Percentiles rank a stretch among this genome's conserved stretches.
phyloP scores from a whole-genome alignment of 1,140 invertebrate species.

The Pantala flavescens region DNA sequence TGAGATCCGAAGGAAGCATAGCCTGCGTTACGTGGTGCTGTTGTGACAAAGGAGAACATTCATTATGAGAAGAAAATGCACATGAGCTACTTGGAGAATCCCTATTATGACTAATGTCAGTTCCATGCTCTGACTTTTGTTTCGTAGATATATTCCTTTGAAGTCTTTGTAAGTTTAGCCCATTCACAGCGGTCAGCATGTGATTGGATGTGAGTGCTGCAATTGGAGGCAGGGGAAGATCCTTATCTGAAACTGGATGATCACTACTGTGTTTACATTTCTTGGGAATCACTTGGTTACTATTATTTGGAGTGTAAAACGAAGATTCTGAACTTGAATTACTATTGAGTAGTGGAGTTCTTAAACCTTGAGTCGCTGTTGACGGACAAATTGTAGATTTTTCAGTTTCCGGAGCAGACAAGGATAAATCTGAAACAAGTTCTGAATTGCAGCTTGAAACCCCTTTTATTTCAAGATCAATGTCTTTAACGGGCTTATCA shows the following conservation, averaged over 20 bases:
- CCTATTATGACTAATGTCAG: neutral
- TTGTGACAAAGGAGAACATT: neutral
- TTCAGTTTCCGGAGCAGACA: neutral
- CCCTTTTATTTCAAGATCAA: neutral
- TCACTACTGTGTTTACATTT: neutral
- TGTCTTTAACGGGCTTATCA: neutral
- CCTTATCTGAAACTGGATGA: neutral
- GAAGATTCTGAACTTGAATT: neutral
- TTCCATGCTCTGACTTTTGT: neutral
- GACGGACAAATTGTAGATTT: neutral
- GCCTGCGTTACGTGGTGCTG: neutral
- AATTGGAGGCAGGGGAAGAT: neutral
- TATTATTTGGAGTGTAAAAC: neutral
- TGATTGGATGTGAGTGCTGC: neutral
- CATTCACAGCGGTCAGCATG: neutral
- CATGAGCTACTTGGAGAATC: neutral
- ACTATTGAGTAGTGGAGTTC: neutral
- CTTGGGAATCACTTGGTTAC: neutral
- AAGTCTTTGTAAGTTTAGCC: neutral
- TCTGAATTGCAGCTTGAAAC: neutral
- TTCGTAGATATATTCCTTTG: neutral
- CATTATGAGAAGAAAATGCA: neutral
- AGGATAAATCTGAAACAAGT: neutral
- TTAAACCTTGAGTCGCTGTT: neutral
- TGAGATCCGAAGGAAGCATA: neutral